A percentile compares a stretch with the other conserved stretches of the same genome.
These are phyloP conservation scores for Anthophora plumipes DNA, from an alignment of 2,888 invertebrate species.

Conservation along the genomic window DNA sequence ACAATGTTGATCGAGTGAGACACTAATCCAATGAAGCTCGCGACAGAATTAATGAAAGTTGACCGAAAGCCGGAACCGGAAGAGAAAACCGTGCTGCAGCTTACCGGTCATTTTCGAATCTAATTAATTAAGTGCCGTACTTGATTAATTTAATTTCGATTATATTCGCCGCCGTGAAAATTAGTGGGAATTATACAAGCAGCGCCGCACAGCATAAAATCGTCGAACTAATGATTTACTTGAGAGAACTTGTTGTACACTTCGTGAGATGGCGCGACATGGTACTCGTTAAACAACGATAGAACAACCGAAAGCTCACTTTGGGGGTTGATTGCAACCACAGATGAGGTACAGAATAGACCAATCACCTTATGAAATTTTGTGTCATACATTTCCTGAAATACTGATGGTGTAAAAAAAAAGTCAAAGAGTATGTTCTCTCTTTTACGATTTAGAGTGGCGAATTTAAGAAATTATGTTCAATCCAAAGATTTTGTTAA, in stretches of 20 bases:
- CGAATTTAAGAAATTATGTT: too few species aligned
- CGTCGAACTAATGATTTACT: conserved; percentile 61
- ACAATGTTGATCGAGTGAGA: background rate
- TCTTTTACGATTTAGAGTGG: too few species aligned
- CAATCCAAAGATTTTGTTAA: too few species aligned
- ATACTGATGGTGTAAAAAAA: too few species aligned
- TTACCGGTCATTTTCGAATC: conserved; percentile 6
- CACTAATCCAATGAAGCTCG: background rate
- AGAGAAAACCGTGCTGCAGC: conserved; percentile 8
- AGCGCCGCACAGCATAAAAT: conserved; percentile 66
- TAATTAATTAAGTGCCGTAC: conserved; percentile 28
- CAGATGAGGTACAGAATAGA: too few species aligned
- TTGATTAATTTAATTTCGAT: conserved; percentile 37
- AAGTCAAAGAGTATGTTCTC: too few species aligned
- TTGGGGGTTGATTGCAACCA: background rate
- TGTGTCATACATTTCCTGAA: too few species aligned
- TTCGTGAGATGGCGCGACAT: conserved; percentile 69
- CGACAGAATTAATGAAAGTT: conserved; percentile 6
- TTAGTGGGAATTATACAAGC: conserved; percentile 58
- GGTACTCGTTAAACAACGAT: conserved; percentile 42
- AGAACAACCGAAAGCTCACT: background rate
- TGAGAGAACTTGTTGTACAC: conserved; percentile 49
- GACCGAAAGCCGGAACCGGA: background rate
- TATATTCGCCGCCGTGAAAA: conserved; percentile 12
- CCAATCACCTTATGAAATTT: too few species aligned